A percentile compares a stretch with the other conserved stretches of the same genome.
Evolutionary conservation across 2,797 vertebrate genomes (phyloP).

Genomic region (Helicolenus hilgendorfi): DNA sequence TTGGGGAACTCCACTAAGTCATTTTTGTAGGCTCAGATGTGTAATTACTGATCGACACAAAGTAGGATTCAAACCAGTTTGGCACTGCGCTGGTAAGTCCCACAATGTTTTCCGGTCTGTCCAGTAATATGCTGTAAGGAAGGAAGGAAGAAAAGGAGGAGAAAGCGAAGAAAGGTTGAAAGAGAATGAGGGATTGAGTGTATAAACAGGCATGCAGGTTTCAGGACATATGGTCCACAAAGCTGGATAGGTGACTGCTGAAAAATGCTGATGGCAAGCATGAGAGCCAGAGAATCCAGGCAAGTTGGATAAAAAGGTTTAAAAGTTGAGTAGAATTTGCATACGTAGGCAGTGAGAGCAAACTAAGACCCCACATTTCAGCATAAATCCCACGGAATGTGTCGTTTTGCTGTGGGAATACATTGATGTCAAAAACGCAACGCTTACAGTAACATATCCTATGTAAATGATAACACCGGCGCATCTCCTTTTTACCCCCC

Average conservation of each 20-base stretch:
- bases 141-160: background rate
- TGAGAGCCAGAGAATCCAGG: conserved; percentile 50
- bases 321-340: conserved; percentile 74
- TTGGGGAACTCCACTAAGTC: background rate
- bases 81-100: background rate
- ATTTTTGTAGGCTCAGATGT: background rate
- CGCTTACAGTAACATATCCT: conserved; percentile 65
- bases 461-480: conserved; percentile 75
- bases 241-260: conserved; percentile 60
- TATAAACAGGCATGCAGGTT: conserved; percentile 36
- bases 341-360: conserved; percentile 68
- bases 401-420: conserved; percentile 57
- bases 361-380: conserved; percentile 65
- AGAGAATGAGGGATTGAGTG: background rate
- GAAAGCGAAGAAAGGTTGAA: background rate
- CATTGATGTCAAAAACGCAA: conserved; percentile 76
- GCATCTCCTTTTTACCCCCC: conserved; percentile 34
- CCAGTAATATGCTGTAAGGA: background rate
- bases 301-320: conserved; percentile 75
- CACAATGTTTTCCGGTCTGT: background rate
- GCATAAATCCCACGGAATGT: conserved; percentile 69
- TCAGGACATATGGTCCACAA: conserved; percentile 43
- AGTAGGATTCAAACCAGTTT: background rate
- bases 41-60: background rate
- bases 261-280: conserved; percentile 64